Evolutionary conservation across 2,888 invertebrate species (phyloP).

Genomic region (Leptinotarsa juncta): DNA sequence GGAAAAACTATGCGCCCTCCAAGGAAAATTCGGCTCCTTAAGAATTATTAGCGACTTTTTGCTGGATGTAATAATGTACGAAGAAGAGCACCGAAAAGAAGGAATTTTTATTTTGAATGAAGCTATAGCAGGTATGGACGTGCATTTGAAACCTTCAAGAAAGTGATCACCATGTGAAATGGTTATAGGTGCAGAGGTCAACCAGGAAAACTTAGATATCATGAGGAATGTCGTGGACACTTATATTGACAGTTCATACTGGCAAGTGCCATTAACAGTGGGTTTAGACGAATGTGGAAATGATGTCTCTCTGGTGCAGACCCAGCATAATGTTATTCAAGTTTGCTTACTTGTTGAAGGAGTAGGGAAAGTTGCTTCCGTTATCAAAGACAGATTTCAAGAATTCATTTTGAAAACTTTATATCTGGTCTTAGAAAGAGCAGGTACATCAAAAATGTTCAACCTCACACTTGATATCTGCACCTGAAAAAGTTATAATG

Average conservation of each 20-base stretch:
- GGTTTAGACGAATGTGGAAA: constrained; percentile 52
- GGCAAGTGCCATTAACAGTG: constrained; percentile 68
- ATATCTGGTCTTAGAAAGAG: constrained; percentile 77
- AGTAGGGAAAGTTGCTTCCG: constrained; percentile 73
- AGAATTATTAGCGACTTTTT: constrained; percentile 74
- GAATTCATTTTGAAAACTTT: constrained; percentile 74
- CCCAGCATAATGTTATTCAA: constrained; percentile 74
- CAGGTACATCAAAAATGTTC: constrained; percentile 67
- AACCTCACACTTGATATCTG: not conserved
- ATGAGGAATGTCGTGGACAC: constrained; percentile 49
- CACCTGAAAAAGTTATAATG: not conserved
- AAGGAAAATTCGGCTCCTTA: constrained; percentile 70
- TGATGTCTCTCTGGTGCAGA: constrained; percentile 57
- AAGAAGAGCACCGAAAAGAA: constrained; percentile 71
- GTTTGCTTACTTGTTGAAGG: constrained; percentile 79
- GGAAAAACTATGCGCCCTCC: constrained; percentile 68
- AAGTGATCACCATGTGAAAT: constrained; percentile 4
- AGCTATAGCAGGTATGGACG: constrained; percentile 47
- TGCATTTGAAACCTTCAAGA: not conserved
- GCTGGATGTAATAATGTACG: constrained; percentile 70
- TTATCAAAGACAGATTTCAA: constrained; percentile 69
- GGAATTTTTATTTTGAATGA: constrained; percentile 72
- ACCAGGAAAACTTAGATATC: constrained; percentile 36
- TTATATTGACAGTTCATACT: constrained; percentile 69
- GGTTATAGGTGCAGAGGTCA: constrained; percentile 30